Conservation (phyloP, 2,797 vertebrate genomes). For the Falco columbarius region DNA sequence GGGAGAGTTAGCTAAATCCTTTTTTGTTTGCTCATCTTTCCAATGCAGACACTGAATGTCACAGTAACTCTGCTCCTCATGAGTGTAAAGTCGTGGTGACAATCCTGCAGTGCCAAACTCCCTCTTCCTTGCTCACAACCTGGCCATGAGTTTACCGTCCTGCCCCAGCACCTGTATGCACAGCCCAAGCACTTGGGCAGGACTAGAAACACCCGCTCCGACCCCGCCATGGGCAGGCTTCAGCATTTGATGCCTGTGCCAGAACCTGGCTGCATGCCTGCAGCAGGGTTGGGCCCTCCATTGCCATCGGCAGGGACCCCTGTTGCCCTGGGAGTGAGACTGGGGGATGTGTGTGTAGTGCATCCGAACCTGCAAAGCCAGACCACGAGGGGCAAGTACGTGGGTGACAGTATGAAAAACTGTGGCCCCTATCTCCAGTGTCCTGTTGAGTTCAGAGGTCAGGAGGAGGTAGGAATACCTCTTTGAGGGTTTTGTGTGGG, state of each 20-base stretch:
- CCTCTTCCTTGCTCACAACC: neutral
- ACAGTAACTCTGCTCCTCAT: neutral
- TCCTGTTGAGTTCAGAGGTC: neutral
- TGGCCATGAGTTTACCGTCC: rapidly evolving
- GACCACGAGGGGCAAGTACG: neutral
- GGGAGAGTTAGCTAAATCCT: neutral
- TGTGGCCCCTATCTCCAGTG: neutral
- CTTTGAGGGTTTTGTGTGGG: rapidly evolving
- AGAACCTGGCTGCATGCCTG: neutral
- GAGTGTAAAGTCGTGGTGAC: rapidly evolving
- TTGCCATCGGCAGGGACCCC: neutral
- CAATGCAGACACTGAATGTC: neutral
- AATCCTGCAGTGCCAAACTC: rapidly evolving
- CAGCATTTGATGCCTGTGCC: rapidly evolving
- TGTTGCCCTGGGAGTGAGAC: neutral
- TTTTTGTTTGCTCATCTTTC: neutral
- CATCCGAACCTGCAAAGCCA: neutral
- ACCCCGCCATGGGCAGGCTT: neutral
- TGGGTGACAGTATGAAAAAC: neutral
- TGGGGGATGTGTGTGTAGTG: neutral
- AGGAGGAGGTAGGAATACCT: neutral
- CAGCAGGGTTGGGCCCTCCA: no score
- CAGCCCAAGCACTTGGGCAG: neutral
- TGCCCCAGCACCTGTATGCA: neutral
- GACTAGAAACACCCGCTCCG: neutral